Evolutionary conservation across 2,888 invertebrate genomes (phyloP), one percentile per base, ranked within the genome.

Genomic region (Tribolium freemani): DNA sequence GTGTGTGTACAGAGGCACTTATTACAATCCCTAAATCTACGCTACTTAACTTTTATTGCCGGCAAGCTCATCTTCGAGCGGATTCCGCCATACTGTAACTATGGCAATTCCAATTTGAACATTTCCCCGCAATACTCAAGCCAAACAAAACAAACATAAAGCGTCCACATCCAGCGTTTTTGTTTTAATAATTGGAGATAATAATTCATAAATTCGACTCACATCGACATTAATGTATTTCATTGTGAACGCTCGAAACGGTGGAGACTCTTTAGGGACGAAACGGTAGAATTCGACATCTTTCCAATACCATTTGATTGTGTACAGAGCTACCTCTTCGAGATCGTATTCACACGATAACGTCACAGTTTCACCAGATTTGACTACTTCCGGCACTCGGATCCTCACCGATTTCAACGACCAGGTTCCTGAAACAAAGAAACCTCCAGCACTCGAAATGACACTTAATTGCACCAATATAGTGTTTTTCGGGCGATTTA

Each of bases 231-330:
- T 85, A 67, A 88, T 84, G 73, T 87, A 86, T 16, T 86, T 84
- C 69, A 87, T 82, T 1, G 86, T 84, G 79, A 89, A 89, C 45
- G 87, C 87, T 76, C 87, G 85, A 54, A 87, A 87, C 8, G 88
- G 88, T 3, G 89, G 89, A 61, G 87, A 86, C 77, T 89, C 89
- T 79, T 88, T 88, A 9, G 89, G 89, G 44, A 89, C 87, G 81
- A 83, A 90, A 75, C 89, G 84, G 82, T 88, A 90, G 82, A 90
- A 89, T 80, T 90, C 90, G 53, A 87, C 86, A 69, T 87, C 87
- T 69, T 88, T 88, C 81, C 87, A 85, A 83, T 89, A 89, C 89
- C 89, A 90, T 83, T 88, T 89, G 80, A 89, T 87, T 10, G 88
- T 86, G 82, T 89, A 90, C 30, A 83, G 84, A 9, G 87, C 85